phyloP scores from a whole-genome alignment of 2,888 invertebrate species.

The Hyalella azteca region DNA sequence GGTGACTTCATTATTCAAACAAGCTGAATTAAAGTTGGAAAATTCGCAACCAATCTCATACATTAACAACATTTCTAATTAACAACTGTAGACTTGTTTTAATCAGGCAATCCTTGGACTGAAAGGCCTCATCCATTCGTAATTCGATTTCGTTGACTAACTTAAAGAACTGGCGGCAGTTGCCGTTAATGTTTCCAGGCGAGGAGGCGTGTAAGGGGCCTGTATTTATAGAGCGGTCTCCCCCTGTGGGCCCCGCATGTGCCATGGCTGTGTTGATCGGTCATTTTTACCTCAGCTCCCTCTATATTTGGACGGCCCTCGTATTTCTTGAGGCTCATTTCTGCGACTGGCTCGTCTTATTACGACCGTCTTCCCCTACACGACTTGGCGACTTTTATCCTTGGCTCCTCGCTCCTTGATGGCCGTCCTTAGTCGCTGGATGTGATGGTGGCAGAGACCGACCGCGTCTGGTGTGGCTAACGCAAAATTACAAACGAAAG shows the following conservation, averaged over 20 bases:
- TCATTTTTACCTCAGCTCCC: neutral
- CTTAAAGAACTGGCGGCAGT: too few relatives aligned
- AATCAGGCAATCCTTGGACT: too few relatives aligned
- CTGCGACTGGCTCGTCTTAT: constrained; percentile 20
- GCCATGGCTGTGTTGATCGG: constrained; percentile 11
- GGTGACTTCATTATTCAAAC: too few relatives aligned
- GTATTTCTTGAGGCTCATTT: constrained; percentile 33
- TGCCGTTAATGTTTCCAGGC: constrained; percentile 19
- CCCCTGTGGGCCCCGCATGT: neutral
- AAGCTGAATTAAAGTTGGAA: too few relatives aligned
- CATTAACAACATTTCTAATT: too few relatives aligned
- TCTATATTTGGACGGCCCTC: neutral
- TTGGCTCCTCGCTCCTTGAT: constrained; percentile 19
- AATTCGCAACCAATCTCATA: too few relatives aligned
- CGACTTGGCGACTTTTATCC: constrained; percentile 16
- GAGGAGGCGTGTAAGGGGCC: neutral
- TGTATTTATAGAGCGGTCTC: constrained; percentile 15
- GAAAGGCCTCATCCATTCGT: too few relatives aligned
- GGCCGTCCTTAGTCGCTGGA: constrained; percentile 15
- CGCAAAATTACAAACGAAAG: too few relatives aligned
- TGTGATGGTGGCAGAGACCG: too few relatives aligned
- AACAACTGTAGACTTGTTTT: too few relatives aligned
- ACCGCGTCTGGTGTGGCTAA: neutral
- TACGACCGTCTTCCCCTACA: constrained; percentile 32
- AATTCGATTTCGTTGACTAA: too few relatives aligned